Evolutionary conservation across 1,140 invertebrate species (phyloP).

Genomic region (Pantala flavescens): DNA sequence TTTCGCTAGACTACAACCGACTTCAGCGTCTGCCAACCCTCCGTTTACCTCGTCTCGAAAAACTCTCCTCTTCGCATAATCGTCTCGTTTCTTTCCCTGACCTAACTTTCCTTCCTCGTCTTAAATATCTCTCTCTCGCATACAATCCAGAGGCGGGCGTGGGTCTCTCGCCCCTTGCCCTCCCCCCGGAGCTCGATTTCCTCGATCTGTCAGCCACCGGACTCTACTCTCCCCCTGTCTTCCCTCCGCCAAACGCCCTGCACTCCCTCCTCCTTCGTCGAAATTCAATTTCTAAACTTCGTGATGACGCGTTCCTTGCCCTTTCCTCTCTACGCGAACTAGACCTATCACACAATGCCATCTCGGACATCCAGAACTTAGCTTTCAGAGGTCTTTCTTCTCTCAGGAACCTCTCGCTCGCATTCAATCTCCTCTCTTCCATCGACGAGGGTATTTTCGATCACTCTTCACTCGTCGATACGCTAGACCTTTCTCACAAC

Average conservation of each 20-base stretch:
- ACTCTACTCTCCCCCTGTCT: constrained; percentile 49
- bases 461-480: constrained; percentile 54
- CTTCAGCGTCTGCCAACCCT: neutral
- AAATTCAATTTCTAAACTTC: neutral
- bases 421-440: constrained; percentile 59
- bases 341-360: constrained; percentile 51
- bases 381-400: constrained; percentile 62
- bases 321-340: constrained; percentile 51
- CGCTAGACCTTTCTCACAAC: constrained; percentile 60
- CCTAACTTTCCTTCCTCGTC: neutral
- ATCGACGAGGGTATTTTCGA: constrained; percentile 58
- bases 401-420: constrained; percentile 58
- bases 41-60: neutral
- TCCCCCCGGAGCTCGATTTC: constrained; percentile 35
- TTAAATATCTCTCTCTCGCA: neutral
- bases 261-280: neutral
- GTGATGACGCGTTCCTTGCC: neutral
- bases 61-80: neutral
- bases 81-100: neutral
- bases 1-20: neutral
- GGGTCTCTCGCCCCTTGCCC: neutral
- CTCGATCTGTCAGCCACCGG: constrained; percentile 65
- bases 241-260: constrained; percentile 45
- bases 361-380: constrained; percentile 58
- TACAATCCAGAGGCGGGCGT: neutral